These are phyloP conservation scores for Patella caerulea DNA, from an alignment of 2,888 invertebrate genomes.

Conservation along the genomic window DNA sequence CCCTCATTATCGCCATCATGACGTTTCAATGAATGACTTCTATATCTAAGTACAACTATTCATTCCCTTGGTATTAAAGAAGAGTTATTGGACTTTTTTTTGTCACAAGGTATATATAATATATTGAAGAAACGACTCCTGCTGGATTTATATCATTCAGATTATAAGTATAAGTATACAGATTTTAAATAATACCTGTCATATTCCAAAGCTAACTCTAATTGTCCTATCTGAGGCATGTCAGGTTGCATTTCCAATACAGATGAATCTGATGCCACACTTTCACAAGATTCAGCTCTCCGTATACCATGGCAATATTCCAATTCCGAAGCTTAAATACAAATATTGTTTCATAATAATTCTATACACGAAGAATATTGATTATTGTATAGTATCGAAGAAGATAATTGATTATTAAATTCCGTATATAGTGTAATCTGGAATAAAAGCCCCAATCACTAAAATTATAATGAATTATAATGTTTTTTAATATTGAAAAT, in stretches of 20 bases:
- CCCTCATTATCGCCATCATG: too few relatives aligned
- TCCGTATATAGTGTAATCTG: too few relatives aligned
- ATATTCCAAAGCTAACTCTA: slow-evolving; percentile 84
- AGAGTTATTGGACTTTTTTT: not conserved
- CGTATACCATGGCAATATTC: slow-evolving; percentile 72
- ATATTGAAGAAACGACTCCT: too few relatives aligned
- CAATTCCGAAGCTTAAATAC: slow-evolving; percentile 58
- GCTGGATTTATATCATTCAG: too few relatives aligned
- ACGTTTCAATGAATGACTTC: too few relatives aligned
- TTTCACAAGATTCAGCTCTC: slow-evolving; percentile 84
- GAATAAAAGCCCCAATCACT: too few relatives aligned
- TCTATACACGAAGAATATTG: too few relatives aligned
- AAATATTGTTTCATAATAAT: not conserved
- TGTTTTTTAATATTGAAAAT: too few relatives aligned
- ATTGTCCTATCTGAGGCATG: slow-evolving; percentile 79
- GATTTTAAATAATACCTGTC: slow-evolving; percentile 77
- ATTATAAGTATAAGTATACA: not conserved
- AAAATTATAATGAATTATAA: too few relatives aligned
- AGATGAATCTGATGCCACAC: slow-evolving; percentile 85
- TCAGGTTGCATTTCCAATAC: slow-evolving; percentile 81
- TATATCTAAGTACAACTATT: not conserved
- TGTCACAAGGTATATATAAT: too few relatives aligned
- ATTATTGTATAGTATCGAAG: too few relatives aligned
- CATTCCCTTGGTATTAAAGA: not conserved
- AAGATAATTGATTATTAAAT: too few relatives aligned